These are phyloP conservation scores for Antidorcas marsupialis DNA, from an alignment of 2,113 vertebrate species.

Conservation along the genomic window DNA sequence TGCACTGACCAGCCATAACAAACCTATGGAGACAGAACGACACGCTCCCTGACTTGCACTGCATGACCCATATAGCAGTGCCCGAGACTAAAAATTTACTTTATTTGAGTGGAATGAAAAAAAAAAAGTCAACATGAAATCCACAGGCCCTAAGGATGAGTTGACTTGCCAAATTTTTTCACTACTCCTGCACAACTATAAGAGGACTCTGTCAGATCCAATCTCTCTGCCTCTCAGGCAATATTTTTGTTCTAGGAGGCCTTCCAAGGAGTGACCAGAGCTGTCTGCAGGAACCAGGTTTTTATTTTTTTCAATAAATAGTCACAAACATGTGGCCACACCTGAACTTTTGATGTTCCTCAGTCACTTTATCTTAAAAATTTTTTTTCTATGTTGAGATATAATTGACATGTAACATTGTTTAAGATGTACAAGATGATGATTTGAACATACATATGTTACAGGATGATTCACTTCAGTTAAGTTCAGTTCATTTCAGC, in stretches of 20 bases:
- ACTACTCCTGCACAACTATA: not conserved
- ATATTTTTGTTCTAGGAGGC: not conserved
- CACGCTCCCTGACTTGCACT: slow-evolving; percentile 79
- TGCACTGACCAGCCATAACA: slow-evolving; percentile 44
- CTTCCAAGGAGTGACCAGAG: not conserved
- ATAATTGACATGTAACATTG: not conserved
- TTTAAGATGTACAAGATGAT: not conserved
- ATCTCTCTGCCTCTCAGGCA: not conserved
- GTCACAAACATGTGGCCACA: not conserved
- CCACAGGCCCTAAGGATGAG: not conserved
- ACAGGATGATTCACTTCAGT: not conserved
- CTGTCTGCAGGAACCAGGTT: not conserved
- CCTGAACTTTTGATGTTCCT: not conserved
- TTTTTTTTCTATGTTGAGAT: not conserved
- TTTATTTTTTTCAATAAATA: not conserved
- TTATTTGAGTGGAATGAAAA: not conserved
- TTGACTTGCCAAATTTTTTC: not conserved
- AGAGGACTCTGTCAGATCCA: not conserved
- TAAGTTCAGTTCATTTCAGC: no score
- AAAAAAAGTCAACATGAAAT: not conserved
- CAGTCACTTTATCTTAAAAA: not conserved
- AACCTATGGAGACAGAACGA: slow-evolving; percentile 73
- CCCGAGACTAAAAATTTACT: slow-evolving; percentile 78
- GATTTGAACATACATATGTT: not conserved
- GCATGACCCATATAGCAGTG: slow-evolving; percentile 69